A percentile compares a stretch with the other conserved stretches of the same genome.
Evolutionary conservation across 2,113 vertebrate species (phyloP).

Genomic region (Petrocephalus zakoni): DNA sequence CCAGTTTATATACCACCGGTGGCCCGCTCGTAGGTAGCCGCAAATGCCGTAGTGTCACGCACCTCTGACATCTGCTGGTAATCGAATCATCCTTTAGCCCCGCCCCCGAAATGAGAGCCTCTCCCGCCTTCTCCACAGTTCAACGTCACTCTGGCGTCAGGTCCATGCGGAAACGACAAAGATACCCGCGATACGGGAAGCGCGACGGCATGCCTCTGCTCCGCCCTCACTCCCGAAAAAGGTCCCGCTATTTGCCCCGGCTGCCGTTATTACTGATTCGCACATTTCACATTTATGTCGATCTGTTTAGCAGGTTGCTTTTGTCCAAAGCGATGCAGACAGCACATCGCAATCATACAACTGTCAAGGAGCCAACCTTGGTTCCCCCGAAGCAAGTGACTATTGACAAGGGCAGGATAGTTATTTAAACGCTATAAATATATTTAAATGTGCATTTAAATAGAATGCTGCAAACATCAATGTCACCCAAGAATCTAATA

Average conservation of each 20-base stretch:
- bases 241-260: slow-evolving; percentile 40
- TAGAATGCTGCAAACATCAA: neutral
- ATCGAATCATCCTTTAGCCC: neutral
- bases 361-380: neutral
- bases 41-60: neutral
- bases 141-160: slow-evolving; percentile 55
- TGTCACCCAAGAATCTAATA: neutral
- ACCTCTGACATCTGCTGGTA: neutral
- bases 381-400: neutral
- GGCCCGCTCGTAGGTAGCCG: neutral
- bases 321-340: neutral
- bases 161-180: slow-evolving; percentile 33
- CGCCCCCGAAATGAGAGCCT: neutral
- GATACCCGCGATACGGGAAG: slow-evolving; percentile 33
- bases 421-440: neutral
- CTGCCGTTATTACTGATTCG: neutral
- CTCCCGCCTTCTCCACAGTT: slow-evolving; percentile 57
- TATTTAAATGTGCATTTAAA: no score
- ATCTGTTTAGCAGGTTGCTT: neutral
- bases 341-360: neutral
- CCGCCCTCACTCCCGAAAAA: slow-evolving; percentile 51
- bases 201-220: slow-evolving; percentile 49
- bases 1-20: neutral
- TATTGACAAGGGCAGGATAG: neutral
- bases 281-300: neutral